A percentile compares a stretch with the other conserved stretches of the same genome.
These are phyloP conservation scores for Ctenicera cuprea DNA, from an alignment of 2,888 invertebrate genomes.

Conservation along the genomic window DNA sequence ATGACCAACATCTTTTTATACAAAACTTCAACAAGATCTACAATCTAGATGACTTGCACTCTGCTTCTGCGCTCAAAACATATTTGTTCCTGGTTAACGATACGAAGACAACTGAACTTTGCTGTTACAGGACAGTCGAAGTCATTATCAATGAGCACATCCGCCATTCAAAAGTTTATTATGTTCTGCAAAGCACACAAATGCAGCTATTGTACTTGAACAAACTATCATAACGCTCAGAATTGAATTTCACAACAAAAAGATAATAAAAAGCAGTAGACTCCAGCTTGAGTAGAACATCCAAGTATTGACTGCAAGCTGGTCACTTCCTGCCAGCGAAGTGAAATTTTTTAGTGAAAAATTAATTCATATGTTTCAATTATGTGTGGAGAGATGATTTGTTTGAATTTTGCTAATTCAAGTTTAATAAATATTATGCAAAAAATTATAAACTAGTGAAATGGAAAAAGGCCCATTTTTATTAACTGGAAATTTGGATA, in stretches of 20 bases:
- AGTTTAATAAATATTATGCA: too few relatives aligned
- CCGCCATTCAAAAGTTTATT: conserved; percentile 34
- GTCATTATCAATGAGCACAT: conserved; percentile 19
- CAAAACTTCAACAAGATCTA: background rate
- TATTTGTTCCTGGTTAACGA: conserved; percentile 34
- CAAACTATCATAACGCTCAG: conserved; percentile 44
- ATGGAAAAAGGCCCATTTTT: too few relatives aligned
- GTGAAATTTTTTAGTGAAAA: background rate
- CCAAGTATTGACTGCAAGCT: conserved; percentile 3
- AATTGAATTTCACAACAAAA: conserved; percentile 42
- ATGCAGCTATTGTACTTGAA: conserved; percentile 39
- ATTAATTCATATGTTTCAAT: too few relatives aligned
- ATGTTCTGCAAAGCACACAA: conserved; percentile 36
- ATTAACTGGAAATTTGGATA: too few relatives aligned
- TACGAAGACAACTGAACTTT: conserved; percentile 13
- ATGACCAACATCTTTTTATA: too few relatives aligned
- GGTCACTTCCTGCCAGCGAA: background rate
- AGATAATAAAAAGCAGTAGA: conserved; percentile 24
- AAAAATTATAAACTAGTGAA: too few relatives aligned
- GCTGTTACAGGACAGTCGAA: background rate
- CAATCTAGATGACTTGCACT: background rate
- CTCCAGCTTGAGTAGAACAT: background rate
- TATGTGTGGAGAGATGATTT: too few relatives aligned
- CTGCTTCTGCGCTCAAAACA: background rate
- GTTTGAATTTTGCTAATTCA: too few relatives aligned